A percentile compares a stretch with the other conserved stretches of the same genome.
Conservation (phyloP, 2,797 vertebrate species). For the Natrix natrix region DNA sequence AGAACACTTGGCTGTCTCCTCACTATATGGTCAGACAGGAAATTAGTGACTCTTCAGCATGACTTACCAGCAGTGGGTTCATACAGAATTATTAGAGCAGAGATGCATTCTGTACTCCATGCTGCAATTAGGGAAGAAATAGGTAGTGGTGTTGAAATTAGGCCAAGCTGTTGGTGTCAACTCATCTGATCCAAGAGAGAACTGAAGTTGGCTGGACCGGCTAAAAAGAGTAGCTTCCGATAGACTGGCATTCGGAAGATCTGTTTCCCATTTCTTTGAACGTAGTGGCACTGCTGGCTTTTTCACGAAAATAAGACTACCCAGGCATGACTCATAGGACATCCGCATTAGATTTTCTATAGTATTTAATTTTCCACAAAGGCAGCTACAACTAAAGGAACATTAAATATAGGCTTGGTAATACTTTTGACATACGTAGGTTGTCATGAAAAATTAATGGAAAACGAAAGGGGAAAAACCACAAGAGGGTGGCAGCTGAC, state of each 20-base stretch:
- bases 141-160: not conserved
- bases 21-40: not conserved
- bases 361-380: constrained; percentile 54
- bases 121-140: not conserved
- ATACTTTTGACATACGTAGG: constrained; percentile 72
- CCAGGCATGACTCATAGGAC: constrained; percentile 57
- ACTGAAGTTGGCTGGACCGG: not conserved
- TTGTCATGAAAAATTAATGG: constrained; percentile 61
- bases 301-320: constrained; percentile 40
- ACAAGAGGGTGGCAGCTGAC: constrained; percentile 54
- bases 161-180: not conserved
- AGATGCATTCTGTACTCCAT: not conserved
- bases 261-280: not conserved
- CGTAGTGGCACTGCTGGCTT: not conserved
- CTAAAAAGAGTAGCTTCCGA: not conserved
- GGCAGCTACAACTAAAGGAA: constrained; percentile 56
- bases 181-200: not conserved
- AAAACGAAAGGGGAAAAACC: constrained; percentile 52
- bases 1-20: not conserved
- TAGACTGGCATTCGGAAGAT: not conserved
- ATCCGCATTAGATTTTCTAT: constrained; percentile 60
- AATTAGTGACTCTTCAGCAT: not conserved
- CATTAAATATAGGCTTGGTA: constrained; percentile 67
- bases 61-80: not conserved
- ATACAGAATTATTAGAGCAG: not conserved